These are phyloP conservation scores for Psilopsiagon aymara DNA, from an alignment of 2,113 vertebrate genomes.

Conservation along the genomic window DNA sequence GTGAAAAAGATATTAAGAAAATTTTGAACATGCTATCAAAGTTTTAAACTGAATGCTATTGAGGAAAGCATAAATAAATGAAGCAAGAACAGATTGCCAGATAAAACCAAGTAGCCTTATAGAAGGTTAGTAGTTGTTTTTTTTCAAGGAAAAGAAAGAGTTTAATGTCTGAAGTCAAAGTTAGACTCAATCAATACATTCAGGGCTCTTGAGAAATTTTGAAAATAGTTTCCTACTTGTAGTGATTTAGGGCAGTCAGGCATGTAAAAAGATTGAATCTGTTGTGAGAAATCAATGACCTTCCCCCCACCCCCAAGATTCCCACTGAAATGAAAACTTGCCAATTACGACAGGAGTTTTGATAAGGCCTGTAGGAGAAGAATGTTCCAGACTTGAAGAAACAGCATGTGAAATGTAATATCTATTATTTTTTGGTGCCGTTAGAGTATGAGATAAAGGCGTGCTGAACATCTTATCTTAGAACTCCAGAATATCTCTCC, in stretches of 20 bases:
- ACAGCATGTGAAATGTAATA: conserved; percentile 1
- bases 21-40: background rate
- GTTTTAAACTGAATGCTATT: background rate
- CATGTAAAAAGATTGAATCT: conserved; percentile 58
- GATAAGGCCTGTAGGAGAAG: conserved; percentile 57
- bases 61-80: background rate
- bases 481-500: background rate
- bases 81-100: background rate
- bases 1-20: background rate
- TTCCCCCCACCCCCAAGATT: background rate
- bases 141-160: conserved; percentile 31
- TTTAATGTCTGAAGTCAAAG: conserved; percentile 60
- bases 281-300: conserved; percentile 59
- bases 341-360: conserved; percentile 38
- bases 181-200: conserved; percentile 53
- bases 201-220: conserved; percentile 68
- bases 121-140: background rate
- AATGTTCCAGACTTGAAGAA: background rate
- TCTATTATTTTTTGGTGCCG: conserved; percentile 16
- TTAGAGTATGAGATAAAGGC: background rate
- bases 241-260: conserved; percentile 69
- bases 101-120: background rate
- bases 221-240: conserved; percentile 67
- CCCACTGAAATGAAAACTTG: conserved; percentile 60
- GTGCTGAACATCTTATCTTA: background rate